A percentile compares a stretch with the other conserved stretches of the same genome.
phyloP scores from a whole-genome alignment of 2,888 invertebrate genomes.

The Ctena decussata region DNA sequence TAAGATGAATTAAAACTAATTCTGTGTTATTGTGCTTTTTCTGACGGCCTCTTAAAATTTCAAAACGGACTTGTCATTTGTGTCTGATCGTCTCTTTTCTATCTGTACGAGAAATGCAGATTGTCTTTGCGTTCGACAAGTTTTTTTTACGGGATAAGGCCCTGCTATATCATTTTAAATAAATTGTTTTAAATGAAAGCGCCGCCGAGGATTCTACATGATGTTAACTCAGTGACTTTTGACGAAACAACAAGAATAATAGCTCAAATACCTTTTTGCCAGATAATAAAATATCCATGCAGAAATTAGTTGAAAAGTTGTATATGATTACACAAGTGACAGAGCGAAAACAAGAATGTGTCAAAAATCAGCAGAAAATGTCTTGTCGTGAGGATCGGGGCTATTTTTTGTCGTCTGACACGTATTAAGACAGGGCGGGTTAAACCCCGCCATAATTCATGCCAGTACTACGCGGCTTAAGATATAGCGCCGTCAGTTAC shows the following conservation, averaged over 20 bases:
- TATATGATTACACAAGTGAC: constrained; percentile 22
- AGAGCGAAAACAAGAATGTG: constrained; percentile 45
- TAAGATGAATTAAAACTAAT: no score
- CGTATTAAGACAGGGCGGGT: constrained; percentile 37
- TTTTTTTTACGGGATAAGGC: no score
- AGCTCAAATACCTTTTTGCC: background rate
- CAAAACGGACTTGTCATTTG: no score
- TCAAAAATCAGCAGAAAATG: background rate
- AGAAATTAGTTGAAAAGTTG: background rate
- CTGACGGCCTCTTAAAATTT: no score
- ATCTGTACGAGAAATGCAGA: no score
- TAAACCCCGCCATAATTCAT: constrained; percentile 50
- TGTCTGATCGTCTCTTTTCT: no score
- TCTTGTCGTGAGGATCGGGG: constrained; percentile 5
- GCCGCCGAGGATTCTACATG: no score
- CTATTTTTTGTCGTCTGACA: constrained; percentile 33
- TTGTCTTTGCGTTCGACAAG: no score
- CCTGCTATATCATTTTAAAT: no score
- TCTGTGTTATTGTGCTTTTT: no score
- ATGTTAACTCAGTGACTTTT: no score
- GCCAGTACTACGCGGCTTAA: constrained; percentile 26
- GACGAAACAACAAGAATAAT: background rate
- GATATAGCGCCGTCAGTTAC: constrained; percentile 3
- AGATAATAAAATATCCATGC: background rate
- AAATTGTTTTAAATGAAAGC: no score